phyloP scores from a whole-genome alignment of 2,888 invertebrate species.

The Stegana nigrithorax region DNA sequence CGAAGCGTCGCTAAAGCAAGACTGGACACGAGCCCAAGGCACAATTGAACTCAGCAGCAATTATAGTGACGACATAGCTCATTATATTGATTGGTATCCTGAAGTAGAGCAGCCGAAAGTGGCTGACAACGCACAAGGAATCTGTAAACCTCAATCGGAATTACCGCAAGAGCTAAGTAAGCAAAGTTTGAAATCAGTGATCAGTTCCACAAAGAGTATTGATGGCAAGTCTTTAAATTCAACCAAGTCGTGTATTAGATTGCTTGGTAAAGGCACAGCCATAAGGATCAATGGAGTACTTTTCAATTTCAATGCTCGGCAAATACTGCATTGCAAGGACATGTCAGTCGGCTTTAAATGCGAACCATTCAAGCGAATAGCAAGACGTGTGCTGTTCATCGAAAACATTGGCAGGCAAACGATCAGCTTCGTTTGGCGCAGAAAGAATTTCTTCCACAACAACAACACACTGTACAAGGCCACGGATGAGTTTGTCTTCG shows the following conservation, averaged over 20 bases:
- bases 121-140: too few relatives aligned
- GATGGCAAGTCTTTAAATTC: too few relatives aligned
- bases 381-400: constrained; percentile 45
- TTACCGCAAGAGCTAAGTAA: too few relatives aligned
- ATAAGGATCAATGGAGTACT: neutral
- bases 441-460: constrained; percentile 41
- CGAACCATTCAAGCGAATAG: neutral
- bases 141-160: too few relatives aligned
- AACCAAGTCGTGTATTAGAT: too few relatives aligned
- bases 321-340: neutral
- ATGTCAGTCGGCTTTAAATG: neutral
- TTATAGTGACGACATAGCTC: too few relatives aligned
- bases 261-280: too few relatives aligned
- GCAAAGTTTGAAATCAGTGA: too few relatives aligned
- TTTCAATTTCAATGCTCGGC: neutral
- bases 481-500: constrained; percentile 50
- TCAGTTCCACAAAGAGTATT: too few relatives aligned
- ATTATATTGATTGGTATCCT: neutral
- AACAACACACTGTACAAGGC: constrained; percentile 36
- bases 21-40: too few relatives aligned
- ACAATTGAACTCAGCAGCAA: too few relatives aligned
- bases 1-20: too few relatives aligned
- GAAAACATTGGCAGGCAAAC: constrained; percentile 46
- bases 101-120: neutral
- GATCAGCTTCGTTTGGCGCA: constrained; percentile 44